phyloP scores from a whole-genome alignment of 2,113 vertebrate species.

The Trichechus manatus region DNA sequence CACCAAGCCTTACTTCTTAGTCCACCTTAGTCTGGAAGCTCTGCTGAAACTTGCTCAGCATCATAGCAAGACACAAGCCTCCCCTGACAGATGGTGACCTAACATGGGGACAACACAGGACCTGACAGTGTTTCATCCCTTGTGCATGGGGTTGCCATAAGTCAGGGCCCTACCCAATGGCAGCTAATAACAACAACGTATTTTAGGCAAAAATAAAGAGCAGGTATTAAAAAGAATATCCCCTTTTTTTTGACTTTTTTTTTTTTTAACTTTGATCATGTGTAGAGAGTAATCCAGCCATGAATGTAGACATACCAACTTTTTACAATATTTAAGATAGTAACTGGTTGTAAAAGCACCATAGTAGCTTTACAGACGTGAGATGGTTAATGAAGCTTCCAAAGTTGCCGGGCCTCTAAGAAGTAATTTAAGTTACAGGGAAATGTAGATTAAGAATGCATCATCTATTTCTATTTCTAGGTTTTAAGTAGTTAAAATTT shows the following conservation, averaged over 20 bases:
- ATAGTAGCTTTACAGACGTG: background rate
- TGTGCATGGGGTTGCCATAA: background rate
- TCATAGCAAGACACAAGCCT: background rate
- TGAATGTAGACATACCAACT: constrained; percentile 4
- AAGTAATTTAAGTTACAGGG: background rate
- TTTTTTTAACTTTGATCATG: background rate
- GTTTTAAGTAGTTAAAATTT: constrained; percentile 28
- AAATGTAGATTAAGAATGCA: background rate
- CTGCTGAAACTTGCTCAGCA: background rate
- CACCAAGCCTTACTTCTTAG: background rate
- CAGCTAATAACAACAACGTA: background rate
- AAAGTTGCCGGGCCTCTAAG: background rate
- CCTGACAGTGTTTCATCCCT: background rate
- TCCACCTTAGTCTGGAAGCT: background rate
- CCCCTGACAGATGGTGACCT: background rate
- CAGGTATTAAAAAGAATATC: background rate
- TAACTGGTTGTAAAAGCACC: background rate
- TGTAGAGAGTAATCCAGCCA: background rate
- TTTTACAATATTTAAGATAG: background rate
- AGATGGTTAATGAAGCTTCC: background rate
- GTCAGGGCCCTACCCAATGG: background rate
- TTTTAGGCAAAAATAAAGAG: constrained; percentile 18
- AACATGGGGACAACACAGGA: background rate
- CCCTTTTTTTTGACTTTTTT: background rate
- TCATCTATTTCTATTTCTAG: background rate